phyloP scores from a whole-genome alignment of 2,797 vertebrate species.

The Anguilla pacifica region DNA sequence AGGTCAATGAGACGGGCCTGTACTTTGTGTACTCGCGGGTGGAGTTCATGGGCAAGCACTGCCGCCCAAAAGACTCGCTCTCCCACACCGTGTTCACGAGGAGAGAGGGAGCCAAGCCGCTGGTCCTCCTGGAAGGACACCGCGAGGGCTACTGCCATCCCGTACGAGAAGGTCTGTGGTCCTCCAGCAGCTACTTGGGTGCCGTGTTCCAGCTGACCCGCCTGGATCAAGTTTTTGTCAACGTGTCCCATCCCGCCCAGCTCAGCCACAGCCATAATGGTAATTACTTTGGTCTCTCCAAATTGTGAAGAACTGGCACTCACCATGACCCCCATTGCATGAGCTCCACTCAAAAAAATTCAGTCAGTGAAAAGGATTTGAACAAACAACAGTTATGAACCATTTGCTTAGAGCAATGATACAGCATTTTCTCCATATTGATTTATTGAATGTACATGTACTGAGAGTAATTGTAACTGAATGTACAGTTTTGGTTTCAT shows the following conservation, averaged over 20 bases:
- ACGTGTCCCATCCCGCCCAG: conserved; percentile 71
- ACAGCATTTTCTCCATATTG: not conserved
- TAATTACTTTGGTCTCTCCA: conserved; percentile 92
- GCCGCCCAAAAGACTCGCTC: conserved; percentile 55
- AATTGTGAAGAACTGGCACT: conserved; percentile 69
- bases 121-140: conserved; percentile 79
- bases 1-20: conserved; percentile 81
- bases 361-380: not conserved
- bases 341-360: not conserved
- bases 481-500: not conserved
- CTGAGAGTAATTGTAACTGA: not conserved
- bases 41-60: conserved; percentile 73
- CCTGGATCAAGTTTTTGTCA: conserved; percentile 80
- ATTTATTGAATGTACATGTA: not conserved
- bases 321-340: not conserved
- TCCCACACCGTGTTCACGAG: conserved; percentile 76
- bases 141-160: conserved; percentile 71
- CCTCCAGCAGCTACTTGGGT: conserved; percentile 81
- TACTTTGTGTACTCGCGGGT: conserved; percentile 92
- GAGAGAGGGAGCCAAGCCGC: conserved; percentile 22
- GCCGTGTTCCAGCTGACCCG: conserved; percentile 76
- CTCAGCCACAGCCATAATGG: conserved; percentile 76
- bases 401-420: not conserved
- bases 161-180: conserved; percentile 63
- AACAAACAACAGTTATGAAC: not conserved